These are phyloP conservation scores for Illadopsis cleaveri DNA, from an alignment of 2,113 vertebrate species.

Conservation along the genomic window DNA sequence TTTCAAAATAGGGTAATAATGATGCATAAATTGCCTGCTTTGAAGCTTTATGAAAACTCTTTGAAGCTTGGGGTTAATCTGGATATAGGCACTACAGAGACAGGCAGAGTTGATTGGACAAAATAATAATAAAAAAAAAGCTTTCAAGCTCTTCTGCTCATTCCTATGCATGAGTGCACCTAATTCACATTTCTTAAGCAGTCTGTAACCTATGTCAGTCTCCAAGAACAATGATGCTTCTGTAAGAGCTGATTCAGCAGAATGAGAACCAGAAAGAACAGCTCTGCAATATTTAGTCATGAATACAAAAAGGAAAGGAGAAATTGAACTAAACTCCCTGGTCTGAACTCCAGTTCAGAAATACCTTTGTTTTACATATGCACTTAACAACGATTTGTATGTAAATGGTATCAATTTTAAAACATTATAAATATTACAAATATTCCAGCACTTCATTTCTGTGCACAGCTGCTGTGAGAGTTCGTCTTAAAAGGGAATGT, in stretches of 20 bases:
- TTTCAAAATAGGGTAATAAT: conserved; percentile 3
- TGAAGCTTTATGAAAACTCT: conserved; percentile 25
- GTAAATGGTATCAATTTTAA: neutral
- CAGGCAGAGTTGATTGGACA: neutral
- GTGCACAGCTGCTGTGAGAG: neutral
- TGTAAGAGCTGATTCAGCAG: conserved; percentile 30
- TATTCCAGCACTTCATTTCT: neutral
- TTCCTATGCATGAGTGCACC: conserved; percentile 4
- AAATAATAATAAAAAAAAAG: neutral
- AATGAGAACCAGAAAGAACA: neutral
- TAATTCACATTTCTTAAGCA: conserved; percentile 31
- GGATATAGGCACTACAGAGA: neutral
- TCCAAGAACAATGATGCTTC: conserved; percentile 24
- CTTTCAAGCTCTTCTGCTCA: conserved; percentile 6
- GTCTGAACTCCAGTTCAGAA: neutral
- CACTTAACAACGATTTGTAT: neutral
- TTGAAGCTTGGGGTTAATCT: conserved; percentile 43
- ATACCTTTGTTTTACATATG: neutral
- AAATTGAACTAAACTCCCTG: neutral
- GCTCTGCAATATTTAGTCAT: neutral
- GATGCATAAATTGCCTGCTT: neutral
- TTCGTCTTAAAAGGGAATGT: neutral
- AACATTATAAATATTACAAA: neutral
- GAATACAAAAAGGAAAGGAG: neutral
- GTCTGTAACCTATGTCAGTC: conserved; percentile 19